Base-by-base conservation (phyloP, 2,797 vertebrate genomes). In the Myotis planiceps region DNA sequence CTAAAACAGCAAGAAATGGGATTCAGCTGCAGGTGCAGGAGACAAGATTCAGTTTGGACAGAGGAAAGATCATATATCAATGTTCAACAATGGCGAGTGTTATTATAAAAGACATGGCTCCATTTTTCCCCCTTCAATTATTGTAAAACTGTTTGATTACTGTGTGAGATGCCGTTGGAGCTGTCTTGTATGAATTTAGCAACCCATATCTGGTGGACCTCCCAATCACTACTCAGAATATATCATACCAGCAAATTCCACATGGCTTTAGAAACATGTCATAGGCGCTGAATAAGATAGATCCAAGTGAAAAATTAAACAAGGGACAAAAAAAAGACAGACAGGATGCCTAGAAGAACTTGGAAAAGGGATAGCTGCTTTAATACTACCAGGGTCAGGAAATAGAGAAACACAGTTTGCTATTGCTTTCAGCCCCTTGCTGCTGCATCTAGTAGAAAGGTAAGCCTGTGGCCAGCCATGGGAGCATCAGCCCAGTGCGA, bases 21-120 rank as follows among this genome's bases (percentile, higher is more conserved):
- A 21, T 95, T 75, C 79, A 93, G 65, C 13, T 65, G 13, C 68
- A 93, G 63, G 53, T 82, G 5, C 15, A 81, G 42, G 78, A 97
- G 53, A 81, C 0, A 87, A 63, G 42, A 55, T 78, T 87, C 63
- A 82, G 55, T 90, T 93, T 80, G 34, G 45, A 88, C 86, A 49
- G 58, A 80, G 60, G 18, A 88, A 96, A 85, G 51, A 66, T 45
- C 45, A 65, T 49, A 53, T 16, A 51, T 83, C 47, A 37, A 72
- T 80, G 42, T 89, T 87, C 76, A 83, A 81, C 80, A 90, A 81
- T 81, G 29, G 21, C 87, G 78, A 85, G 21, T 15, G 71, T 37
- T 76, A 65, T 47, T 42, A 81, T 81, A 45, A 93, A 87, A 93
- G 63, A 81, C 23, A 47, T 47, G 12, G 58, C 21, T 58, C 27